A percentile compares a stretch with the other conserved stretches of the same genome.
phyloP scores from a whole-genome alignment of 2,888 invertebrate genomes.

The Catonia carolina region DNA sequence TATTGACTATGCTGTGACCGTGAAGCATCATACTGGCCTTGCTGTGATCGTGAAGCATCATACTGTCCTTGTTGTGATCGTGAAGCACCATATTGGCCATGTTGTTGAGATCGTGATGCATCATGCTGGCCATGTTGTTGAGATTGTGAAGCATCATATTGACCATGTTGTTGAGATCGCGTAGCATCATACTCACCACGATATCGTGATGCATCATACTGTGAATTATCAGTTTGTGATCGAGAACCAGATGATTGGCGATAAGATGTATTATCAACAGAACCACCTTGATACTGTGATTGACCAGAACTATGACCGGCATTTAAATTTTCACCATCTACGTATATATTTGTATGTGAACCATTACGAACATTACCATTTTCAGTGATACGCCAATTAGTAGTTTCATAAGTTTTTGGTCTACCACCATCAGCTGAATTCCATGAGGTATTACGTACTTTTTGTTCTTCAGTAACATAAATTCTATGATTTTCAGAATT shows the following conservation, averaged over 20 bases:
- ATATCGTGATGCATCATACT: not conserved
- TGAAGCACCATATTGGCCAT: not conserved
- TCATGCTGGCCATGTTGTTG: not conserved
- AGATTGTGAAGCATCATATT: not conserved
- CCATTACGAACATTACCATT: constrained; percentile 35
- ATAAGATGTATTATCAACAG: constrained; percentile 1
- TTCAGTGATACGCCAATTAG: constrained; percentile 34
- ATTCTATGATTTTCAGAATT: constrained; percentile 8
- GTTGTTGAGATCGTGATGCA: not conserved
- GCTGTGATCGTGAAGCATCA: not conserved
- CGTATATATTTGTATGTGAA: constrained; percentile 27
- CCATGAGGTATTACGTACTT: constrained; percentile 32
- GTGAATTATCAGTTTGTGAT: constrained; percentile 3
- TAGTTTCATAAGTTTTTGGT: constrained; percentile 30
- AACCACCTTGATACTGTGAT: not conserved
- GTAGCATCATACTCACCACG: not conserved
- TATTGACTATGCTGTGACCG: not conserved
- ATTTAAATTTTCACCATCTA: constrained; percentile 23
- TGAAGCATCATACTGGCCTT: not conserved
- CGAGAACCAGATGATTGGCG: not conserved
- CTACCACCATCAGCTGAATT: constrained; percentile 29
- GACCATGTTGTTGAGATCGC: not conserved
- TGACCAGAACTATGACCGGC: not conserved
- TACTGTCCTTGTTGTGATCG: not conserved
- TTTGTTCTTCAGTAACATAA: constrained; percentile 21